Evolutionary conservation across 2,888 invertebrate genomes (phyloP).

Genomic region (Willowsia nigromaculata): DNA sequence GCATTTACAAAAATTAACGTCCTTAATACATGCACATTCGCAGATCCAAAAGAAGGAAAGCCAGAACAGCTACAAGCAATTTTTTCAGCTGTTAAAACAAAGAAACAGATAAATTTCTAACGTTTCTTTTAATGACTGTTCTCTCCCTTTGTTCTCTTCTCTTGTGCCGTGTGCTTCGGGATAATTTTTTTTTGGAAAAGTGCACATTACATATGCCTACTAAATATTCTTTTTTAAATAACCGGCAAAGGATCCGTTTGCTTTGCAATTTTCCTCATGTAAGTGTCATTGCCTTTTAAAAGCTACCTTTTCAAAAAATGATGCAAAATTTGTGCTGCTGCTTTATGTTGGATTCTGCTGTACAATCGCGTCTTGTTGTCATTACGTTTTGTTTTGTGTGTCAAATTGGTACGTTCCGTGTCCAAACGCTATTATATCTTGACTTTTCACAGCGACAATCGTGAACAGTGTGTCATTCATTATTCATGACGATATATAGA

Average conservation of each 20-base stretch:
- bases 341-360: background rate
- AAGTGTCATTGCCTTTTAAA: background rate
- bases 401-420: conserved; percentile 14
- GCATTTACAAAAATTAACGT: too few relatives aligned
- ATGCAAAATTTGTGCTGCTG: background rate
- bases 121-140: background rate
- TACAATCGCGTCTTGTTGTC: background rate
- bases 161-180: background rate
- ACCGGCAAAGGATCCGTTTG: background rate
- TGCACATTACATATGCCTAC: background rate
- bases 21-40: background rate
- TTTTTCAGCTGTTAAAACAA: background rate
- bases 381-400: conserved; percentile 19
- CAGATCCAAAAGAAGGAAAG: background rate
- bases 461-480: background rate
- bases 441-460: background rate
- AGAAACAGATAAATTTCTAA: background rate
- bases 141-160: background rate
- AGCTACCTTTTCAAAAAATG: background rate
- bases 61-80: background rate
- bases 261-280: background rate
- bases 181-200: background rate
- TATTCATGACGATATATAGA: too few relatives aligned
- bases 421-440: conserved; percentile 22
- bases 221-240: background rate